Conservation (phyloP, 2,113 vertebrate species). For the Python bivittatus region DNA sequence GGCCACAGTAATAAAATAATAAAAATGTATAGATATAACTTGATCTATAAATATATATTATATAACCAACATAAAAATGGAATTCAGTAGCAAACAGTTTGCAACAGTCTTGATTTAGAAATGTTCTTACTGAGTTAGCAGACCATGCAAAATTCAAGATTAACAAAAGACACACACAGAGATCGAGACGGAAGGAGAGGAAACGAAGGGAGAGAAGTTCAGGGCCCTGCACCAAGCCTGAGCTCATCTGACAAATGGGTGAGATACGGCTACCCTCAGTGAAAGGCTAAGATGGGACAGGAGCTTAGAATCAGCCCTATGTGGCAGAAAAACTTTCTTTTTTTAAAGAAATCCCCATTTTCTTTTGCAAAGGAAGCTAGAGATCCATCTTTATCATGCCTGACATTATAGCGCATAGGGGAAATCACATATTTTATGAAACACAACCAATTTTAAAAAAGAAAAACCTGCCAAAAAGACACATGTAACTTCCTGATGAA, state of each 20-base stretch:
- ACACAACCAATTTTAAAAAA: background rate
- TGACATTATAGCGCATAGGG: background rate
- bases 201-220: background rate
- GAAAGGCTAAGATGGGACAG: background rate
- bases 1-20: conserved; percentile 64
- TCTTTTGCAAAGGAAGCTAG: background rate
- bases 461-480: background rate
- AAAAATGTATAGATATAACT: conserved; percentile 63
- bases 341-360: background rate
- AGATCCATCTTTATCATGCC: background rate
- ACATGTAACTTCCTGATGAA: background rate
- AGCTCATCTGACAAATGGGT: background rate
- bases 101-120: conserved; percentile 72
- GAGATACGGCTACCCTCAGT: background rate
- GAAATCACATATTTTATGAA: background rate
- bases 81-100: conserved; percentile 72
- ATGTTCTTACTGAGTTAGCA: conserved; percentile 66
- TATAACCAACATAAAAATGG: conserved; percentile 69
- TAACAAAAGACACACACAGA: background rate
- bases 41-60: conserved; percentile 70
- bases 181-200: background rate
- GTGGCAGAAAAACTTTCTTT: background rate
- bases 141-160: conserved; percentile 66
- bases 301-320: background rate
- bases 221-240: background rate